These are phyloP conservation scores for Dinocampus coccinellae DNA, from an alignment of 2,888 invertebrate species.

Conservation along the genomic window DNA sequence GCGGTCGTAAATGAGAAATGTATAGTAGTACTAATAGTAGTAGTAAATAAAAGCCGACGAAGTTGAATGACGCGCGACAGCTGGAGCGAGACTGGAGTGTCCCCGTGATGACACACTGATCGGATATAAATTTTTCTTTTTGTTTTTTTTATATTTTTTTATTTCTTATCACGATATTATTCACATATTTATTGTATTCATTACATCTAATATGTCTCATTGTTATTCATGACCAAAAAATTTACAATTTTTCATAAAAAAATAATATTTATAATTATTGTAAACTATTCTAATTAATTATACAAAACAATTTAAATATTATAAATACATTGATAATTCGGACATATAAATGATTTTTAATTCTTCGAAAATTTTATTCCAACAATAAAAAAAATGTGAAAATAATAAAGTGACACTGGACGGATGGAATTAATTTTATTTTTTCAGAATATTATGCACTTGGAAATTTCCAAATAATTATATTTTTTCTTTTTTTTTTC, in stretches of 20 bases:
- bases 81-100: constrained; percentile 45
- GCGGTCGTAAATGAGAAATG: constrained; percentile 37
- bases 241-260: no score
- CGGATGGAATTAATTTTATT: not conserved
- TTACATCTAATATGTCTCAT: not conserved
- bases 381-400: no score
- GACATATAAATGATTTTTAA: no score
- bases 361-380: no score
- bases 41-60: constrained; percentile 40
- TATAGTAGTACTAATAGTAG: constrained; percentile 33
- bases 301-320: no score
- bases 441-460: not conserved
- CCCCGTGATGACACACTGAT: constrained; percentile 17
- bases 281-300: no score
- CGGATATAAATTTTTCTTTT: constrained; percentile 9
- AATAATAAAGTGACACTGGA: not conserved
- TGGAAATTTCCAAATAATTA: not conserved
- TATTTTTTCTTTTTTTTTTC: not conserved
- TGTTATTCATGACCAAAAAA: no score
- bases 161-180: not conserved
- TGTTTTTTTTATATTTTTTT: constrained; percentile 18
- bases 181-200: not conserved
- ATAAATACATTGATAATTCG: no score
- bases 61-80: constrained; percentile 60
- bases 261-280: no score